Evolutionary conservation across 2,113 vertebrate species (phyloP).

Genomic region (Scomber scombrus): DNA sequence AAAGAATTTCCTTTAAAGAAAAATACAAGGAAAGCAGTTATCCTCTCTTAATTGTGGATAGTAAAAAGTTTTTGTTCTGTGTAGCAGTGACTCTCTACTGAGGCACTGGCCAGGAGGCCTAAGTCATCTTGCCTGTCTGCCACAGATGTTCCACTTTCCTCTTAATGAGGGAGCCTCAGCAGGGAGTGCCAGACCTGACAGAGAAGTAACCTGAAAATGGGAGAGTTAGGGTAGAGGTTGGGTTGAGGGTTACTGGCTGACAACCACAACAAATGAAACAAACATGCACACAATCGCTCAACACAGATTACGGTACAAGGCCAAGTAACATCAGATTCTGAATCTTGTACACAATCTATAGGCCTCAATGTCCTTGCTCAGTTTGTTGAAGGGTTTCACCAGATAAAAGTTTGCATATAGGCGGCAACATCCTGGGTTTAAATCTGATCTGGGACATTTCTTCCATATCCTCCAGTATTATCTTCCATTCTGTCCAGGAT

Average conservation of each 20-base stretch:
- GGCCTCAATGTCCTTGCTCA: constrained; percentile 41
- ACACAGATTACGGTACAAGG: constrained; percentile 28
- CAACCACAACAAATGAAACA: constrained; percentile 75
- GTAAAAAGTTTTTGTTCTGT: constrained; percentile 62
- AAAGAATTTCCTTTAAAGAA: constrained; percentile 55
- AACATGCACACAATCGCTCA: constrained; percentile 56
- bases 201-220: constrained; percentile 75
- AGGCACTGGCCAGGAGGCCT: constrained; percentile 70
- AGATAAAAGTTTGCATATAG: neutral
- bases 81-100: constrained; percentile 49
- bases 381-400: constrained; percentile 12
- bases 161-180: constrained; percentile 76
- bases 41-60: constrained; percentile 38
- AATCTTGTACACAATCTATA: constrained; percentile 7
- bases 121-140: constrained; percentile 73
- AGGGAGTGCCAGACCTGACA: constrained; percentile 73
- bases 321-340: constrained; percentile 14
- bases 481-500: neutral
- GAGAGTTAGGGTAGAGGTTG: constrained; percentile 63
- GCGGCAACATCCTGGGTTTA: neutral
- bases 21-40: constrained; percentile 50
- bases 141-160: constrained; percentile 79
- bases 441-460: neutral
- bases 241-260: constrained; percentile 65
- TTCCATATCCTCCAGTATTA: neutral